Base-by-base conservation (phyloP, 2,113 vertebrate species). In the Brachyhypopomus occidentalis region DNA sequence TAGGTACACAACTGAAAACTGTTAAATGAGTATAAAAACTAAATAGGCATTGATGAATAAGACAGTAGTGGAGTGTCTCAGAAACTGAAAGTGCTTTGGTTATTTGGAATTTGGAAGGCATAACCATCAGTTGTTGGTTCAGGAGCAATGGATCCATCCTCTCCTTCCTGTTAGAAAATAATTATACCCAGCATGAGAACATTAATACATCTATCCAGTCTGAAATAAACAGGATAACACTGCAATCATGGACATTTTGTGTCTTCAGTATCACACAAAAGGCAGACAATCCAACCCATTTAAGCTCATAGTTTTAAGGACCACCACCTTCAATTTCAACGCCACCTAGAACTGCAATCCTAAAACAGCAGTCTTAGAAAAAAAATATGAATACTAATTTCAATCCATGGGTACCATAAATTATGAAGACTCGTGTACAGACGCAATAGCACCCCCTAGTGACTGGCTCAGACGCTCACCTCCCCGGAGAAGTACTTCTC, bases 401-500 rank as follows among this genome's bases (percentile, higher is more conserved):
- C 30, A 3, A 30, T 30, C 30, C 30, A 2, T 30, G 30, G 30
- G 1, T 30, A 30, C 30, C 30, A 30, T 30, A 30, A 30, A 30
- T 30, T 1, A 30, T 30, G 12, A 52, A 52, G 11, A 8, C 45
- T 52, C 45, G 12, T 1, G 45, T 1, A 14, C 12, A 14, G 45
- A 52, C 9, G 12, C 1, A 52, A 52, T 9, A 14, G 45, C 45
- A 52, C 11, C 45, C 12, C 45, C 9, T 14, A 52, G 41, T 41
- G 56, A 1, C 56, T 5, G 36, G 16, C 11, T 64, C 25, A 76
- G 41, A 41, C 45, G 45, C 95, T 91, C 78, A 97, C 96, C 91
- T 95, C 95, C 16, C 89, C 92, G 72, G 95, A 96, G 86, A 97
- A 98, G 34, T 96, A 97, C 75, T 93, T 95, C 82, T 97, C 96